Base-by-base conservation (phyloP, 2,888 invertebrate species). In the Pegoplata infirma region DNA sequence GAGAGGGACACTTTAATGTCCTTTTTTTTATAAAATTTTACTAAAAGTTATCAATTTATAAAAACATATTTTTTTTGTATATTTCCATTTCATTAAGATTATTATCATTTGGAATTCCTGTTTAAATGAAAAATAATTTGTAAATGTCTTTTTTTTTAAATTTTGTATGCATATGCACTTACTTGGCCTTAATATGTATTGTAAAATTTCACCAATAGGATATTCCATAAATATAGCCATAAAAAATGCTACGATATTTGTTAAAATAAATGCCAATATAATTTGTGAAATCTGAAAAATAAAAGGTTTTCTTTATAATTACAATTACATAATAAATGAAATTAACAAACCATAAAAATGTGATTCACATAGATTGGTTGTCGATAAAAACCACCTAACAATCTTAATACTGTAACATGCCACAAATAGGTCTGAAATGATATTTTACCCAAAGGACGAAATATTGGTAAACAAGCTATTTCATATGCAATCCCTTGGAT, bases 361-460 rank as follows among this genome's bases (percentile, higher is more conserved):
- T 72, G 76, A 47, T 82, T 85, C 0, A 85, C 25, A 64, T 85
- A 83, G 5, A 83, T 58, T 0, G 88, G 88, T 23, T 88, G 82
- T 66, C 83, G 81, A 71, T 77, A 44, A 67, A 51, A 82, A 5
- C 80, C 84, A 71, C 28, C 61, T 73, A 80, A 61, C 40, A 80
- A 28, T 51, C 80, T 88, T 81, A 83, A 10, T 53, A 86, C 63
- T 0, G 84, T 76, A 0, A 84, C 63, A 61, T 88, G 89, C 83
- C 87, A 86, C 1, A 88, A 51, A 67, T 81, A 88, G 1, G 84
- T 81, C 49, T 87, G 89, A 69, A 82, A 88, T 3, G 88, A 86
- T 16, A 88, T 75, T 40, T 84, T 82, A n/a, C 85, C 86, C 69
- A 88, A 67, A 0, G 84, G 83, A 0, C 84, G 82, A 55, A 87